Percentiles rank a stretch among this genome's conserved stretches.
Conservation (phyloP, 2,113 vertebrate genomes). For the Camelus bactrianus region DNA sequence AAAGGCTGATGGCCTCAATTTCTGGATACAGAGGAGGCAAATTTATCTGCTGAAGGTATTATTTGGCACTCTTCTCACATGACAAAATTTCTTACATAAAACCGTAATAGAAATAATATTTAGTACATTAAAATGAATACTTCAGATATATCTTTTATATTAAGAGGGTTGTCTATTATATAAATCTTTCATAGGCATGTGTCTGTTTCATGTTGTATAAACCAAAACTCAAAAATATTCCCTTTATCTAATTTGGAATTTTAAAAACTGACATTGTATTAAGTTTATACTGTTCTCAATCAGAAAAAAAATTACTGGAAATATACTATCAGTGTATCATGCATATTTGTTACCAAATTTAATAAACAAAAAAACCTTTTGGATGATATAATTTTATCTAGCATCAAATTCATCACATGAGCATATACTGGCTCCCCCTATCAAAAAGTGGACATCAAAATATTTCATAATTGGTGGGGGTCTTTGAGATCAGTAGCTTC, state of each 20-base stretch:
- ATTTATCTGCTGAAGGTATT: not conserved
- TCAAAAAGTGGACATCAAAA: slow-evolving; percentile 13
- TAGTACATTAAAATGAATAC: slow-evolving; percentile 51
- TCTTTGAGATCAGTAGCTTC: not conserved
- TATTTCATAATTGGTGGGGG: not conserved
- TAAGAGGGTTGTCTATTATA: slow-evolving; percentile 11
- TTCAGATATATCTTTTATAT: slow-evolving; percentile 41
- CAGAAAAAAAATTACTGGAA: slow-evolving; percentile 5
- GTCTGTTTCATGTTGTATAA: slow-evolving; percentile 32
- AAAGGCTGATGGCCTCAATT: not conserved
- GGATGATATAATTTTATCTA: not conserved
- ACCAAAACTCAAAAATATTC: slow-evolving; percentile 40
- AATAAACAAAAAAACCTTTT: slow-evolving; percentile 45
- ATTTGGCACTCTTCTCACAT: slow-evolving; percentile 40
- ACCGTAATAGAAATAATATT: slow-evolving; percentile 22
- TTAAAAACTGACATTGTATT: slow-evolving; percentile 4
- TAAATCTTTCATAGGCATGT: slow-evolving; percentile 20
- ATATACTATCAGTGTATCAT: not conserved
- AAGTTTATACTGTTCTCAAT: slow-evolving; percentile 22
- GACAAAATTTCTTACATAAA: slow-evolving; percentile 43
- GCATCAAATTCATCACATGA: not conserved
- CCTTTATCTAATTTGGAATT: slow-evolving; percentile 54
- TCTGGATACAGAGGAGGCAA: not conserved
- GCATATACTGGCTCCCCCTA: not conserved
- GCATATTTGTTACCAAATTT: slow-evolving; percentile 11